Evolutionary conservation across 2,888 invertebrate genomes (phyloP).

Genomic region (Metopia argyrocephala): DNA sequence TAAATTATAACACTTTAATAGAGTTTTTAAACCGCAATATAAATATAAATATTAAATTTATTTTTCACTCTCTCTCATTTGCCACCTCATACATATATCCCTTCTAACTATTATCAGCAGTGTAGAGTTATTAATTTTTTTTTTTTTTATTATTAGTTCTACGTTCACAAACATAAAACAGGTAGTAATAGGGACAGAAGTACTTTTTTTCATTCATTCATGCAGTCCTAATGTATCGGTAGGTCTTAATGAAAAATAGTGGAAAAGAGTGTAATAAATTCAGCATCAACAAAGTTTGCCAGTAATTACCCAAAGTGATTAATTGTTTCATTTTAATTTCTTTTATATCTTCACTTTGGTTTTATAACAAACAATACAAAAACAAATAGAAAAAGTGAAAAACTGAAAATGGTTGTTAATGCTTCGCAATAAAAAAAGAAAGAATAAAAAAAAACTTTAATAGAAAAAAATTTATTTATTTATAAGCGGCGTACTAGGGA

Average conservation of each 20-base stretch:
- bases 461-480: not conserved
- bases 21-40: conserved; percentile 59
- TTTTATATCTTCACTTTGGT: not conserved
- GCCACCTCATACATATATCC: not conserved
- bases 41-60: conserved; percentile 51
- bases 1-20: conserved; percentile 59
- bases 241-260: not conserved
- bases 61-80: not conserved
- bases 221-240: too few species aligned
- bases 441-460: not conserved
- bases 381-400: not conserved
- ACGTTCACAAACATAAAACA: too few species aligned
- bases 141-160: too few species aligned
- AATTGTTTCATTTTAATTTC: not conserved
- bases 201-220: not conserved
- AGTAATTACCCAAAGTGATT: not conserved
- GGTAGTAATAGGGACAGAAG: not conserved
- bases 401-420: not conserved
- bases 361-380: too few species aligned
- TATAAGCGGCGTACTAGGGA: not conserved
- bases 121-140: not conserved
- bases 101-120: not conserved
- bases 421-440: not conserved
- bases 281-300: not conserved
- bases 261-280: not conserved